These are phyloP conservation scores for Coelopa pilipes DNA, from an alignment of 2,888 invertebrate species.

Conservation along the genomic window DNA sequence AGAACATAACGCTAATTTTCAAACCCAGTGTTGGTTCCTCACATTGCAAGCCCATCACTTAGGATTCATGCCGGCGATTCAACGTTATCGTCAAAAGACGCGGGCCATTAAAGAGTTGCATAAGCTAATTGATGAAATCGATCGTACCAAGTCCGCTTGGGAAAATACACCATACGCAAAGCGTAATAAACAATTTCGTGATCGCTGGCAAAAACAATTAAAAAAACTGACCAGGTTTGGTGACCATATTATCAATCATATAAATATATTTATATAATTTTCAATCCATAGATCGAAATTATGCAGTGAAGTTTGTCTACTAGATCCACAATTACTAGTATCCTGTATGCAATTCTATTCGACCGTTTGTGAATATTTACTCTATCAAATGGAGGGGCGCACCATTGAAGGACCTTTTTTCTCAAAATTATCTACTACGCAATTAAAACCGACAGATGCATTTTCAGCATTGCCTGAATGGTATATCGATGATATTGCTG, in stretches of 20 bases:
- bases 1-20: constrained; percentile 84
- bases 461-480: constrained; percentile 96
- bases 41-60: constrained; percentile 95
- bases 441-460: constrained; percentile 74
- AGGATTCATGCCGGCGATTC: constrained; percentile 87
- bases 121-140: constrained; percentile 86
- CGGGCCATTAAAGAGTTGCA: constrained; percentile 80
- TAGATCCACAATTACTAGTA: constrained; percentile 85
- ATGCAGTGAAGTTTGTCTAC: constrained; percentile 89
- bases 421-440: constrained; percentile 70
- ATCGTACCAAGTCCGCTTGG: constrained; percentile 85
- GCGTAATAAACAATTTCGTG: constrained; percentile 84
- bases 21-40: constrained; percentile 97
- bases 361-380: constrained; percentile 83
- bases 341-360: constrained; percentile 89
- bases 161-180: constrained; percentile 78
- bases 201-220: constrained; percentile 88
- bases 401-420: constrained; percentile 68
- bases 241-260: neutral
- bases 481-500: constrained; percentile 97
- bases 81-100: constrained; percentile 82
- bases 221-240: constrained; percentile 76
- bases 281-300: constrained; percentile 77
- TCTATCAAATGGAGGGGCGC: constrained; percentile 73
- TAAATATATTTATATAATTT: constrained; percentile 2